phyloP scores from a whole-genome alignment of 1,140 invertebrate genomes.

The Periplaneta americana region DNA sequence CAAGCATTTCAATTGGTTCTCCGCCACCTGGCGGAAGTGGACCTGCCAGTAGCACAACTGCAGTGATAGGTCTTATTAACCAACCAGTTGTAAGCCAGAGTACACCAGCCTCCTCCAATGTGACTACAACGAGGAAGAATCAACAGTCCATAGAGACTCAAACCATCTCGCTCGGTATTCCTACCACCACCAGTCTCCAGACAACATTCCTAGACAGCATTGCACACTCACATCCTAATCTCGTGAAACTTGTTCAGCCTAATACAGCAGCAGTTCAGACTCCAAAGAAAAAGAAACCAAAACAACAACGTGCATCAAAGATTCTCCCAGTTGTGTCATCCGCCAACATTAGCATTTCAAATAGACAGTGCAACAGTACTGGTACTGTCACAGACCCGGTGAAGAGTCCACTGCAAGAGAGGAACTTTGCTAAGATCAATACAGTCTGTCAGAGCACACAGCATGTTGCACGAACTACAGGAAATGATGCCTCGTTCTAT shows the following conservation, averaged over 20 bases:
- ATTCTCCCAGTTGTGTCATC: not conserved
- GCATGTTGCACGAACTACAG: not conserved
- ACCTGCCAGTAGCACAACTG: not conserved
- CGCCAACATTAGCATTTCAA: not conserved
- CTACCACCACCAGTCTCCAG: not conserved
- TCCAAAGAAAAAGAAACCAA: not conserved
- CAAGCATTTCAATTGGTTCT: constrained; percentile 3
- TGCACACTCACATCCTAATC: constrained; percentile 8
- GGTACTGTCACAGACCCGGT: not conserved
- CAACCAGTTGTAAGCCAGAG: not conserved
- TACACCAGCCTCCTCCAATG: not conserved
- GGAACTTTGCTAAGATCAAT: not conserved
- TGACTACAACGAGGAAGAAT: not conserved
- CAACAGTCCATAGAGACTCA: constrained; percentile 13
- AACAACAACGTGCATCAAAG: not conserved
- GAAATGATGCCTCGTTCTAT: not conserved
- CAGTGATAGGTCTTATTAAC: not conserved
- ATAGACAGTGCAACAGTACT: not conserved
- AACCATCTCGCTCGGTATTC: constrained; percentile 4
- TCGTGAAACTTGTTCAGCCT: not conserved
- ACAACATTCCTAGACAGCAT: constrained; percentile 9
- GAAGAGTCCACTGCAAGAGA: not conserved
- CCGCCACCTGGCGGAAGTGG: not conserved
- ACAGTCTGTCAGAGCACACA: not conserved
- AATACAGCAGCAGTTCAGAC: not conserved